Evolutionary conservation across 2,113 vertebrate genomes (phyloP), one percentile per base, ranked within the genome.

Genomic region (Neotragus moschatus): DNA sequence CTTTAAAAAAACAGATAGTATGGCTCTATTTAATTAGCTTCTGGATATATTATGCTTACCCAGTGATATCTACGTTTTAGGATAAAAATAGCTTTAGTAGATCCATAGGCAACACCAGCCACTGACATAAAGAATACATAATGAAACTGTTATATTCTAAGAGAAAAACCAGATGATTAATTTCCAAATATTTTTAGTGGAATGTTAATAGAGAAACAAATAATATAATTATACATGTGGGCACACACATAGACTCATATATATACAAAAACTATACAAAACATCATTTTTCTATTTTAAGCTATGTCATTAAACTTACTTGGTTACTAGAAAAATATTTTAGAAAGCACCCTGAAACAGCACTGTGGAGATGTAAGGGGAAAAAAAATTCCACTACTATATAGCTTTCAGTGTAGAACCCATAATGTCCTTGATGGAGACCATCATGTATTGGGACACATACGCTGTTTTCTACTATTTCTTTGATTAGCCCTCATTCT

Each of bases 401-500:
- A 55, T 70, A 97, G 75, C 13, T 96, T 91, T 96, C 66, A 4
- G 0, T 63, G 60, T 75, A 80, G 66, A 96, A 75, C 70, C 81
- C 91, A 85, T 79, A 96, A 97, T 82, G 75, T 61, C 43, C 92
- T 91, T 96, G 66, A 95, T 66, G 91, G 56, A 94, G 53, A 97
- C 90, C 81, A 80, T 39, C 96, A 97, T 88, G 91, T 96, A 91
- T 84, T 97, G 96, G 93, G 95, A 97, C 93, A 97, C 61, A 98
- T 91, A 84, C 30, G 21, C 28, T 96, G 80, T 97, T 98, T 98
- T 92, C 96, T 97, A 95, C 88, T 97, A 77, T 92, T 97, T 96
- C 97, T 98, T 97, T 98, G 96, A 98, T 98, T 98, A 97, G 96
- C 96, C 93, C 55, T 98, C 91, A 93, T 98, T 98, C 95, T 96